Conservation (phyloP, 1,140 invertebrate genomes). For the Zaprionus ornatus region DNA sequence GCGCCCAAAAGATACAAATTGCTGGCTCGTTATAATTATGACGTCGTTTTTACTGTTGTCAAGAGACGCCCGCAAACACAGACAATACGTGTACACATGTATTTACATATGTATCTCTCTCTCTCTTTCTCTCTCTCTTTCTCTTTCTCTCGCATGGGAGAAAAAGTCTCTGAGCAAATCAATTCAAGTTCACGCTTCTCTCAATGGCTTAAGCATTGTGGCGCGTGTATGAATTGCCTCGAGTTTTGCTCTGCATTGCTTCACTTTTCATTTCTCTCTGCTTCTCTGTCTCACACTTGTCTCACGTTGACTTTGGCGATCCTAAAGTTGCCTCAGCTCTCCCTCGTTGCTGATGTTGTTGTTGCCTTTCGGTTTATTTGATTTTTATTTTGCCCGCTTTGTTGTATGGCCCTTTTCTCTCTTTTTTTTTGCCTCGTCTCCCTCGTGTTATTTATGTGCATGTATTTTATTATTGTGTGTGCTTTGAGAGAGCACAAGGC, state of each 20-base stretch:
- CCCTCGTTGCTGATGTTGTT: background rate
- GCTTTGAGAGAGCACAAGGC: slow-evolving; percentile 44
- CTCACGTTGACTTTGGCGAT: slow-evolving; percentile 33
- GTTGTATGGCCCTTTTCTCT: slow-evolving; percentile 47
- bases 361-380: slow-evolving; percentile 62
- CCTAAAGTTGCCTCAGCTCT: slow-evolving; percentile 38
- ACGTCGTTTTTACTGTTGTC: slow-evolving; percentile 70
- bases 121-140: slow-evolving; percentile 14
- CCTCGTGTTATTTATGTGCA: slow-evolving; percentile 71
- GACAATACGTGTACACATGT: background rate
- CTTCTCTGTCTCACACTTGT: slow-evolving; percentile 40
- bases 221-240: slow-evolving; percentile 67
- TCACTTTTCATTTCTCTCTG: slow-evolving; percentile 12
- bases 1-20: slow-evolving; percentile 56
- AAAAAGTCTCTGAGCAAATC: slow-evolving; percentile 60
- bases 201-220: slow-evolving; percentile 49
- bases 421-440: slow-evolving; percentile 13
- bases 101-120: background rate
- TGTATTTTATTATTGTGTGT: slow-evolving; percentile 63
- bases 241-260: slow-evolving; percentile 7
- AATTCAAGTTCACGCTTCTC: slow-evolving; percentile 78
- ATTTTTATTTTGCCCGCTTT: slow-evolving; percentile 62
- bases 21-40: slow-evolving; percentile 79
- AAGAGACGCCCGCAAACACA: slow-evolving; percentile 14
- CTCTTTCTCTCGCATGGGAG: background rate